Evolutionary conservation across 2,113 vertebrate species (phyloP).

Genomic region (Eidolon helvum): DNA sequence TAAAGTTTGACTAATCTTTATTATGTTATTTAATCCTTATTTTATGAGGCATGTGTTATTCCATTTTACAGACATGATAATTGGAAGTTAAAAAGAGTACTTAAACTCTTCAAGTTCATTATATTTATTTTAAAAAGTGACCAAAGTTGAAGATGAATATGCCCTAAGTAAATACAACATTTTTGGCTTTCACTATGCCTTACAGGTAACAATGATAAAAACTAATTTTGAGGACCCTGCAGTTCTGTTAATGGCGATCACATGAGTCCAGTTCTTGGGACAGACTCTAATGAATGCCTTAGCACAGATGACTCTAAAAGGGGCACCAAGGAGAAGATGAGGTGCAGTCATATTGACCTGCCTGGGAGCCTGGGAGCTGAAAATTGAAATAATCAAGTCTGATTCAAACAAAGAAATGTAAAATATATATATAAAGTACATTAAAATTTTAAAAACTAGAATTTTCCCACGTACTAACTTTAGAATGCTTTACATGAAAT

Average conservation of each 20-base stretch:
- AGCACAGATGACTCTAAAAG: neutral
- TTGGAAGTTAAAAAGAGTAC: neutral
- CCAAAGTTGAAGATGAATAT: neutral
- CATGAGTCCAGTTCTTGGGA: neutral
- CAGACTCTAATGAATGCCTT: neutral
- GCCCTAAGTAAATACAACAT: neutral
- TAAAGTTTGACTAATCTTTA: neutral
- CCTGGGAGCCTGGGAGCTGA: neutral
- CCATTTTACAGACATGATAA: neutral
- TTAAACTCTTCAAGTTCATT: neutral
- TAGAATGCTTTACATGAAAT: neutral
- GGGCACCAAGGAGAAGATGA: neutral
- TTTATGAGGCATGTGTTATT: neutral
- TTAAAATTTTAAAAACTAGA: neutral
- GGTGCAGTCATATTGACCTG: too few relatives aligned
- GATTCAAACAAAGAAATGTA: neutral
- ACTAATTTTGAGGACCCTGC: neutral
- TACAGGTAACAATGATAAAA: neutral
- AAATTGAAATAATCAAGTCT: neutral
- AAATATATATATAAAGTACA: neutral
- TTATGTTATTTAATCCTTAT: neutral
- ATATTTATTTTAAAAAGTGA: neutral
- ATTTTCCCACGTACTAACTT: neutral
- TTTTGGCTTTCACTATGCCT: neutral
- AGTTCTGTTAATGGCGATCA: neutral